Evolutionary conservation across 2,888 invertebrate genomes (phyloP).

Genomic region (Caenorhabditis sinica): DNA sequence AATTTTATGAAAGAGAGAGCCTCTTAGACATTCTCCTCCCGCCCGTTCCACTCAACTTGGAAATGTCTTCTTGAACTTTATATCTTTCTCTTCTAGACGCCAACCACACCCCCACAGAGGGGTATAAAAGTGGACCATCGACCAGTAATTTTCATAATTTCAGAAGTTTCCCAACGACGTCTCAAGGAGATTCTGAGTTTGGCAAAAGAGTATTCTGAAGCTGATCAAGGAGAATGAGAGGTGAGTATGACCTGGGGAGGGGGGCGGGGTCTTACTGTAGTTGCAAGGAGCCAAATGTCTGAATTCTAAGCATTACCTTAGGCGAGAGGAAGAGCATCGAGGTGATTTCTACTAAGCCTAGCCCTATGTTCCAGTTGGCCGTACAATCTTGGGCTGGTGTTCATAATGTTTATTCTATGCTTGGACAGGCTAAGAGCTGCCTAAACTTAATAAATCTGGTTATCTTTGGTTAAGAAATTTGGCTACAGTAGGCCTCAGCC

Average conservation of each 20-base stretch:
- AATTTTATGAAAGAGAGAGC: too few relatives aligned
- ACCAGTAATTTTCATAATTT: not conserved
- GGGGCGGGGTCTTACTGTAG: not conserved
- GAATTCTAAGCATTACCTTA: too few relatives aligned
- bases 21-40: not conserved
- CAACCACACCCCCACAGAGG: not conserved
- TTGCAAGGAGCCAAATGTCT: not conserved
- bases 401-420: too few relatives aligned
- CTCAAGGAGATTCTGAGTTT: too few relatives aligned
- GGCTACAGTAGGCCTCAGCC: too few relatives aligned
- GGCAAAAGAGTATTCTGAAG: not conserved
- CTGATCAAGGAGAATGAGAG: not conserved
- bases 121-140: not conserved
- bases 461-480: too few relatives aligned
- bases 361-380: too few relatives aligned
- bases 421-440: too few relatives aligned
- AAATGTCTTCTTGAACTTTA: constrained; percentile 24
- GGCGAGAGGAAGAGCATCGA: too few relatives aligned
- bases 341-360: too few relatives aligned
- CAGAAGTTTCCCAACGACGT: not conserved
- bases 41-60: constrained; percentile 15
- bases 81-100: not conserved
- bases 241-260: not conserved
- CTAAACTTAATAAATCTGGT: too few relatives aligned
- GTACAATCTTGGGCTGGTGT: too few relatives aligned